A percentile compares a stretch with the other conserved stretches of the same genome.
Evolutionary conservation across 2,113 vertebrate genomes (phyloP).

Genomic region (Uria lomvia): DNA sequence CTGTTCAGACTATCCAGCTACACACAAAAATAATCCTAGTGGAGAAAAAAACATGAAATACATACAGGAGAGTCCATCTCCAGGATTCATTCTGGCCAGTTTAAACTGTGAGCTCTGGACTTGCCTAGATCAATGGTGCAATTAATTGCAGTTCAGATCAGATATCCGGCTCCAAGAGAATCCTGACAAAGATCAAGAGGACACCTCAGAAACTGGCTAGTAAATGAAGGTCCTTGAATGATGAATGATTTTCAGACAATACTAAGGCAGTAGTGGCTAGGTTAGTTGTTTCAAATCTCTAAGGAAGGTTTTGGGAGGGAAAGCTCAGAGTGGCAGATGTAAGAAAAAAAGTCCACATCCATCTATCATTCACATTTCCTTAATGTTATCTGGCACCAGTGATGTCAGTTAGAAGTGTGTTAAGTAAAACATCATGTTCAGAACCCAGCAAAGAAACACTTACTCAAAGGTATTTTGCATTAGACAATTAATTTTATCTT

Average conservation of each 20-base stretch:
- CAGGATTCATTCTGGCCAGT: background rate
- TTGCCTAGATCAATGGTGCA: background rate
- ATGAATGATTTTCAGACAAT: background rate
- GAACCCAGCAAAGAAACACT: background rate
- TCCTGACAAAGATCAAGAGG: background rate
- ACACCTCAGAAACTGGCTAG: background rate
- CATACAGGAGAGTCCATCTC: accelerated
- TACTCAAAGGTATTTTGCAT: background rate
- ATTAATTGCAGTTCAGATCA: background rate
- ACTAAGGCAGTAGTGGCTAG: background rate
- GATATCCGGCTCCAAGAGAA: background rate
- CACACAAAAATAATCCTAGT: background rate
- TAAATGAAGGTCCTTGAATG: background rate
- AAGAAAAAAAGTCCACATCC: background rate
- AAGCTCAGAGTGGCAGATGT: background rate
- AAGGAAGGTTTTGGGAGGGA: background rate
- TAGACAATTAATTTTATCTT: background rate
- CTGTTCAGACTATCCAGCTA: background rate
- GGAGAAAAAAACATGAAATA: background rate
- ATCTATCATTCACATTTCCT: background rate
- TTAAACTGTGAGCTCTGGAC: background rate
- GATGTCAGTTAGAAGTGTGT: background rate
- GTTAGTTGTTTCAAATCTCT: background rate
- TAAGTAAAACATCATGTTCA: background rate
- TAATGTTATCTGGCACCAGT: background rate